Evolutionary conservation across 2,797 vertebrate genomes (phyloP).

Genomic region (Xiphorhynchus erythropygius): DNA sequence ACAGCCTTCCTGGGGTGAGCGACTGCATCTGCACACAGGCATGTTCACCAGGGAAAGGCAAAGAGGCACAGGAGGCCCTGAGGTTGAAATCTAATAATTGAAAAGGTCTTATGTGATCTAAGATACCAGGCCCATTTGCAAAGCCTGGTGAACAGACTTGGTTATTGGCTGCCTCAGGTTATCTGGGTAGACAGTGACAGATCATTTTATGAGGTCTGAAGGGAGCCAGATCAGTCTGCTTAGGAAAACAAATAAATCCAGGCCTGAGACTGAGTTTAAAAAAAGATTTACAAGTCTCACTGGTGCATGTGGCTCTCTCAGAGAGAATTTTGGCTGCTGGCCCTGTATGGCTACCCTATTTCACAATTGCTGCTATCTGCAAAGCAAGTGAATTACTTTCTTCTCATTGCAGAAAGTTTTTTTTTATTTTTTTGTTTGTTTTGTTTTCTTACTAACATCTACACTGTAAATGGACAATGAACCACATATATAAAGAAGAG

Average conservation of each 20-base stretch:
- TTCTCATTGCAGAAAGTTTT: conserved; percentile 42
- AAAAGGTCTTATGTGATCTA: conserved; percentile 51
- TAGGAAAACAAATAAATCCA: conserved; percentile 76
- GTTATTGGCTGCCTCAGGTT: conserved; percentile 62
- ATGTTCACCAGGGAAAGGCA: not conserved
- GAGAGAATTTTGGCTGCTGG: conserved; percentile 26
- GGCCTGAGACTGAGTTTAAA: conserved; percentile 50
- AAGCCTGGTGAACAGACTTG: conserved; percentile 58
- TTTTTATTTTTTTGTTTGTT: not conserved
- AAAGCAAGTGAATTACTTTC: not conserved
- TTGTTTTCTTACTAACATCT: conserved; percentile 26
- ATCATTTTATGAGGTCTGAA: conserved; percentile 57
- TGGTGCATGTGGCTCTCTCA: not conserved
- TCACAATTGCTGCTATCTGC: not conserved
- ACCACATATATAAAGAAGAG: not conserved
- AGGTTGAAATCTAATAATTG: conserved; percentile 58
- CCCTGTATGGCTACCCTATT: not conserved
- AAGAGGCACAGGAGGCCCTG: not conserved
- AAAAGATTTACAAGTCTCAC: conserved; percentile 64
- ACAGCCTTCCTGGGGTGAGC: not conserved
- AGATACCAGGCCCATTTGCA: conserved; percentile 44
- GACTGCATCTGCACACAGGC: accelerated
- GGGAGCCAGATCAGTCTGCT: conserved; percentile 62
- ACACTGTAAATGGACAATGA: conserved; percentile 54
- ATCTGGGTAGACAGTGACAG: conserved; percentile 69